Evolutionary conservation across 2,797 vertebrate species (phyloP).

Genomic region (Catamblyrhynchus diadema): DNA sequence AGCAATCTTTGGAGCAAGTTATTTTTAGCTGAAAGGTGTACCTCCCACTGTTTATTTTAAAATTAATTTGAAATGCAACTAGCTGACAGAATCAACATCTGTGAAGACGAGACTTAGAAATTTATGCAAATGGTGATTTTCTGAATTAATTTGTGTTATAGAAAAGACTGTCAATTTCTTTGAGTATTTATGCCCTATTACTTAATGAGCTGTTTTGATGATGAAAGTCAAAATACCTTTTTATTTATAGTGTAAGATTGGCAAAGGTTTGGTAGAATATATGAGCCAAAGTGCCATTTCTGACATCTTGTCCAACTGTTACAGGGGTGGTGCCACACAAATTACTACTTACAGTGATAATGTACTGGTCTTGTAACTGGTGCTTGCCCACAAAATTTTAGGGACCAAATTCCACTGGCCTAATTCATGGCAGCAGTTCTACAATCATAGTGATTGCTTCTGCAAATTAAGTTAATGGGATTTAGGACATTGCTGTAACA

Average conservation of each 20-base stretch:
- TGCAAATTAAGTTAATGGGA: background rate
- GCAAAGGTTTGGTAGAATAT: background rate
- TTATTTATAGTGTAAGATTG: constrained; percentile 50
- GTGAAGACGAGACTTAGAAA: constrained; percentile 74
- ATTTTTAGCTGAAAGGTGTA: constrained; percentile 78
- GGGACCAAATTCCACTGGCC: background rate
- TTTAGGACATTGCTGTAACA: background rate
- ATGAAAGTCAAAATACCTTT: constrained; percentile 62
- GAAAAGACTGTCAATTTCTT: constrained; percentile 70
- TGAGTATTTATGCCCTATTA: constrained; percentile 66
- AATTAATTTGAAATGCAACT: constrained; percentile 77
- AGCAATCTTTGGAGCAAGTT: constrained; percentile 42
- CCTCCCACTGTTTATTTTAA: constrained; percentile 74
- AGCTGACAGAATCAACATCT: constrained; percentile 80
- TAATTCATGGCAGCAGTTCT: background rate
- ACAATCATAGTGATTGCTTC: background rate
- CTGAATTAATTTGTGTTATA: constrained; percentile 76
- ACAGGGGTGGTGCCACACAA: background rate
- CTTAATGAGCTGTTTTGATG: constrained; percentile 73
- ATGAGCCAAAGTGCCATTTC: background rate
- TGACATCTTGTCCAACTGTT: background rate
- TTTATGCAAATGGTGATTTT: constrained; percentile 76
- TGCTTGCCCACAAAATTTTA: background rate
- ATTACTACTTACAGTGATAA: background rate
- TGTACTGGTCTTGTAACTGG: background rate